phyloP scores from a whole-genome alignment of 1,140 invertebrate species.

The Apis cerana region DNA sequence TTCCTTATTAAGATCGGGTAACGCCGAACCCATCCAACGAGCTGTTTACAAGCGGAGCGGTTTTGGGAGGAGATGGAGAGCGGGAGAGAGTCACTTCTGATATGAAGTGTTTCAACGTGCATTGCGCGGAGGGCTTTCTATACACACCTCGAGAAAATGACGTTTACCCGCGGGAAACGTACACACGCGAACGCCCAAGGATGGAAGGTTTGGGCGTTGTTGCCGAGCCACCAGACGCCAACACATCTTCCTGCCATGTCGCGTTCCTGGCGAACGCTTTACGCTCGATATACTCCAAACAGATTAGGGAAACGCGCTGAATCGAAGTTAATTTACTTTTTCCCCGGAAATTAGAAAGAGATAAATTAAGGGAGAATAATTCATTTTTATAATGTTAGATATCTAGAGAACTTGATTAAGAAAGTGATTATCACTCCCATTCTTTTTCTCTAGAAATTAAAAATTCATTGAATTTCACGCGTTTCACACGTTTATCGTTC shows the following conservation, averaged over 20 bases:
- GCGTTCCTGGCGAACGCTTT: neutral
- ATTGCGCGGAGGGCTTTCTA: neutral
- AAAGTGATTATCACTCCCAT: too few relatives aligned
- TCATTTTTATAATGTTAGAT: too few relatives aligned
- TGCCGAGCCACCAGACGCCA: neutral
- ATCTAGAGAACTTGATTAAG: too few relatives aligned
- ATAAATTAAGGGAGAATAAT: too few relatives aligned
- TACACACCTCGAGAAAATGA: conserved; percentile 26
- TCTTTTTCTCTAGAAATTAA: too few relatives aligned
- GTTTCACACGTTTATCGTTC: too few relatives aligned
- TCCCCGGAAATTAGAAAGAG: neutral
- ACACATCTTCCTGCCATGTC: too few relatives aligned
- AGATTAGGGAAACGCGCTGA: neutral
- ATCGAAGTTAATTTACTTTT: too few relatives aligned
- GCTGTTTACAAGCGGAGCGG: conserved; percentile 1
- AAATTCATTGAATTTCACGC: too few relatives aligned
- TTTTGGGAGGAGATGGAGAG: neutral
- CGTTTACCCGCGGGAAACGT: conserved; percentile 28
- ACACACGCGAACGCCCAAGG: neutral
- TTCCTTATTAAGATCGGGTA: conserved; percentile 22
- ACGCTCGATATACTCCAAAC: neutral
- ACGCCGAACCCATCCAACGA: neutral
- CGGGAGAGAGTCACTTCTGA: neutral
- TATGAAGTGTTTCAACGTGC: conserved; percentile 21
- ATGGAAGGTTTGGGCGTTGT: neutral